These are phyloP conservation scores for Fulmarus glacialis DNA, from an alignment of 2,113 vertebrate species.

Conservation along the genomic window DNA sequence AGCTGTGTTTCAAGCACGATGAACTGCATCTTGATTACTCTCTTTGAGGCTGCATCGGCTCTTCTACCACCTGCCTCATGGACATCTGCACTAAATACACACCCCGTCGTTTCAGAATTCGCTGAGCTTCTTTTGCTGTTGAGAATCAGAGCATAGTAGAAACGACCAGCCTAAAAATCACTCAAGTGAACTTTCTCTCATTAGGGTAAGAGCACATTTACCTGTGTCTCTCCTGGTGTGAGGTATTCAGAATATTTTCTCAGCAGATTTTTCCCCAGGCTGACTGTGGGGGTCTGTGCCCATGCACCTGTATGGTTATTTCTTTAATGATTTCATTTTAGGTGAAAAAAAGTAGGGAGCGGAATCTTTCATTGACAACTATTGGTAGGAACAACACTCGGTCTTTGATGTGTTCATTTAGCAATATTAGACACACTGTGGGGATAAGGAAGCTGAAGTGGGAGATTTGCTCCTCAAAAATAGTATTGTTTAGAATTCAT, in stretches of 20 bases:
- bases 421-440: neutral
- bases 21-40: neutral
- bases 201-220: neutral
- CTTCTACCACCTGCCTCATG: neutral
- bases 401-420: neutral
- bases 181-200: neutral
- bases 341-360: neutral
- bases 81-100: neutral
- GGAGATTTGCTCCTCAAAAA: neutral
- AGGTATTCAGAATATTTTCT: neutral
- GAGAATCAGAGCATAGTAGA: neutral
- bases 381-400: neutral
- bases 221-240: neutral
- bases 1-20: neutral
- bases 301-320: neutral
- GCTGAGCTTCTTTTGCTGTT: neutral
- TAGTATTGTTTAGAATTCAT: neutral
- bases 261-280: neutral
- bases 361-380: neutral
- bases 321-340: neutral
- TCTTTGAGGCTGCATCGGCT: neutral
- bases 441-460: neutral
- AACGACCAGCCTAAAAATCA: neutral
- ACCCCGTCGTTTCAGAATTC: accelerated
- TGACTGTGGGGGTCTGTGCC: neutral